Evolutionary conservation across 2,797 vertebrate species (phyloP), one percentile per base, ranked within the genome.

Genomic region (Sciurus carolinensis): DNA sequence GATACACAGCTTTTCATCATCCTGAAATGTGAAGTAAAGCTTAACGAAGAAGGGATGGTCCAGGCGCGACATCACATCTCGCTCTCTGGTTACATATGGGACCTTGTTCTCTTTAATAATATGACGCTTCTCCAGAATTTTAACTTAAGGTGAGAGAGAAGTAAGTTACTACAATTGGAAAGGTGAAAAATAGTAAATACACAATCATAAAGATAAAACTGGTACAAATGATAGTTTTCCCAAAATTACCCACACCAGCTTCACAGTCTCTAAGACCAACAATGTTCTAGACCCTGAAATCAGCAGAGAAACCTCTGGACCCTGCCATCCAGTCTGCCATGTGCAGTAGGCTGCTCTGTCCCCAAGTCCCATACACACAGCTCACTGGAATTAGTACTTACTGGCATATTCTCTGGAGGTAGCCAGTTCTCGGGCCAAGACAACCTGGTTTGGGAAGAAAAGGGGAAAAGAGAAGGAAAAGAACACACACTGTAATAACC

Each of bases 1-100:
- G 99, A 99, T 99, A 99, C 99, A 99, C 36, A 99, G 99, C 98
- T 99, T 99, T 98, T 99, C 99, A 91, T 99, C 99, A 92, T 99
- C 99, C 99, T 99, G 99, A 99, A 99, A 99, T 47, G 99, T 99
- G 98, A 99, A 99, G 99, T 99, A 99, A 96, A 99, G 99, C 98
- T 99, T 99, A 98, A 99, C 99, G 95, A 99, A 99, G 98, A 99
- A 99, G 44, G 99, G 99, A 97, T 99, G 99, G 98, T 99, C 99
- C 98, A 99, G 99, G 94, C 99, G 99, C 80, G 99, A 99, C 99
- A 99, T 99, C 94, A 99, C 99, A 94, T 99, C 99, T 98, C 99
- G 99, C 98, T 99, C 99, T 98, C 99, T 98, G 97, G 99, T 99
- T 98, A 99, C 99, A 72, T 99, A 99, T 1, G 99, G 99, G 96